A percentile compares a stretch with the other conserved stretches of the same genome.
Evolutionary conservation across 2,113 vertebrate species (phyloP).

Genomic region (Marmota flaviventris): DNA sequence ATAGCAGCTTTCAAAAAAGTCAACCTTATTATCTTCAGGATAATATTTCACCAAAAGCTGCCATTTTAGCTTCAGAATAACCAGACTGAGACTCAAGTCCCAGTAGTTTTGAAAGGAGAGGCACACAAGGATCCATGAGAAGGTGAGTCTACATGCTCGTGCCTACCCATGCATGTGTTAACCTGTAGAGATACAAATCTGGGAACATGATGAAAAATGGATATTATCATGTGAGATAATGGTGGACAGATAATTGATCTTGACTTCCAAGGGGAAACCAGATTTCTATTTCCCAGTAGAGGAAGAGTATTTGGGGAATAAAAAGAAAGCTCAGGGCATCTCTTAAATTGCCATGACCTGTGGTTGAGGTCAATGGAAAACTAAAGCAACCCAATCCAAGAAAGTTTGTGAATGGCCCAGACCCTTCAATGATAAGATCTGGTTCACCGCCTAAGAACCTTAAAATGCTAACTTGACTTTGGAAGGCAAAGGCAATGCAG

Average conservation of each 20-base stretch:
- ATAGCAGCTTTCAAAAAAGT: neutral
- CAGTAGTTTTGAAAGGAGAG: too few species aligned
- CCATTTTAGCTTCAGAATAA: neutral
- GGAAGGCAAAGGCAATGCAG: neutral
- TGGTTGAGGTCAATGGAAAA: neutral
- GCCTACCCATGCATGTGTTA: too few species aligned
- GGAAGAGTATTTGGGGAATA: neutral
- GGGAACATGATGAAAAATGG: too few species aligned
- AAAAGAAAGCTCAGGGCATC: too few species aligned
- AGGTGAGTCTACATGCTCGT: too few species aligned
- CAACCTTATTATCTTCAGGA: too few species aligned
- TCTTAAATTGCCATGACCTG: neutral
- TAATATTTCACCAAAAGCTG: neutral
- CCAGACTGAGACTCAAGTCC: neutral
- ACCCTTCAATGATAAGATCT: neutral
- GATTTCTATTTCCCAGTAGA: neutral
- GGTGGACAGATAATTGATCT: neutral
- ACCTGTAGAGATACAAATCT: neutral
- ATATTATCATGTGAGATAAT: too few species aligned
- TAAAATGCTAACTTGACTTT: neutral
- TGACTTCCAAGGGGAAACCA: neutral
- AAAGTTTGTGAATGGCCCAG: neutral
- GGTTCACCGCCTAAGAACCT: neutral
- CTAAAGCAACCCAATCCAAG: neutral
- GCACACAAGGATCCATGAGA: too few species aligned